Evolutionary conservation across 1,140 invertebrate genomes (phyloP), one percentile per base, ranked within the genome.

Genomic region (Drosophila ogumai): DNA sequence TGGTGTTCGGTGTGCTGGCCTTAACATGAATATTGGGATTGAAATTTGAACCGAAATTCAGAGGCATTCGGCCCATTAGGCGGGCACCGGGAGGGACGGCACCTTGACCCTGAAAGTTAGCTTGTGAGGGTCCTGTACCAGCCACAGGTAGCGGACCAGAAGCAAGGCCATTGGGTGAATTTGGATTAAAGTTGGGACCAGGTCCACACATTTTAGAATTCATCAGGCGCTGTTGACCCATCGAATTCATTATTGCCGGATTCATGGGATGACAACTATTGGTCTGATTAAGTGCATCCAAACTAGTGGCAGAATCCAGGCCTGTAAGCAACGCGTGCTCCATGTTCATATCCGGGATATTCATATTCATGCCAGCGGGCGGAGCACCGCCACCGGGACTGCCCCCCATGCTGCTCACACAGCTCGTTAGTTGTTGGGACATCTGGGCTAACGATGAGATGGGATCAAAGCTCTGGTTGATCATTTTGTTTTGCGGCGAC

Each of bases 1-100:
- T 99, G 13, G 98, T 99, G 93, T 99, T 99, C 0, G 98, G 98
- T 3, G 98, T 98, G 93, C 96, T 98, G 2, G 98, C 96, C 93
- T 99, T 99, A 28, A 99, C 98, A 93, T 98, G 97, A 44, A 98
- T 96, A 92, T 97, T 98, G 3, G 97, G 96, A 64, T 86, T 92
- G 10, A 91, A 92, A 40, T 88, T 91, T 0, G 76, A 87, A 0
- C 84, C 82, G 50, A 92, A 92, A 56, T 82, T 88, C 7, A 86
- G 63, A 1, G 87, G 81, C 75, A 91, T 76, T 10, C 94, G 93
- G 3, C 93, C 93, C 90, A 94, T 94, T 77, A 93, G 91, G 0
- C 86, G 93, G 25, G 87, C 68, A n/a, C 78, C 85, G 3, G 88
- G 63, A 1, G 88, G 76, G 19, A 90, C 54, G 40, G 94, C 93